phyloP scores from a whole-genome alignment of 1,140 invertebrate species.

The Mactra quadrangularis region DNA sequence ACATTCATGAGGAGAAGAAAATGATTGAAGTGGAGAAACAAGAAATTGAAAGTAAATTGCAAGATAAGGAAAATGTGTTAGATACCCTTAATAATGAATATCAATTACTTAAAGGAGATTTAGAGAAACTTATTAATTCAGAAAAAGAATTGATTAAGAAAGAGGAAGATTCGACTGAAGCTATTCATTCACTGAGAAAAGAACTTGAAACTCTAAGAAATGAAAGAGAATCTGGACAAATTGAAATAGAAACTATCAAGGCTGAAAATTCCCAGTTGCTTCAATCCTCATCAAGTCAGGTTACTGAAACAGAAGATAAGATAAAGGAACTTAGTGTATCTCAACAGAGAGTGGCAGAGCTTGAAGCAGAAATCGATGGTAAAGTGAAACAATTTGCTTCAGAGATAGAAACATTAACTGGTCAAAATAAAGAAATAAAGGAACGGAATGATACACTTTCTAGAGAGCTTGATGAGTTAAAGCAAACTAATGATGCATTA shows the following conservation, averaged over 20 bases:
- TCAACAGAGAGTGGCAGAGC: conserved; percentile 8
- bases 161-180: background rate
- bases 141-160: background rate
- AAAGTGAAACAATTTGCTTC: conserved; percentile 26
- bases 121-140: background rate
- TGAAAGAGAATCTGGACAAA: conserved; percentile 31
- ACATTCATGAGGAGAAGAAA: conserved; percentile 5
- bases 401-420: background rate
- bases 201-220: conserved; percentile 36
- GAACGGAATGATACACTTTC: background rate
- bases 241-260: conserved; percentile 45
- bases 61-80: conserved; percentile 5
- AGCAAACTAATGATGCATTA: background rate
- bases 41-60: conserved; percentile 9
- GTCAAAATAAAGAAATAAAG: background rate
- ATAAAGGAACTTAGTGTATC: conserved; percentile 12
- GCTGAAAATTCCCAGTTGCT: conserved; percentile 31
- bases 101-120: background rate
- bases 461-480: background rate
- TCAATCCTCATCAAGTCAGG: conserved; percentile 35
- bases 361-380: conserved; percentile 52
- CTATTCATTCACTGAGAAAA: background rate
- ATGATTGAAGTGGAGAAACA: background rate
- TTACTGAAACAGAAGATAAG: conserved; percentile 9
- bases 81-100: conserved; percentile 5